Base-by-base conservation (phyloP, 1,140 invertebrate species). In the Drosophila tani region DNA sequence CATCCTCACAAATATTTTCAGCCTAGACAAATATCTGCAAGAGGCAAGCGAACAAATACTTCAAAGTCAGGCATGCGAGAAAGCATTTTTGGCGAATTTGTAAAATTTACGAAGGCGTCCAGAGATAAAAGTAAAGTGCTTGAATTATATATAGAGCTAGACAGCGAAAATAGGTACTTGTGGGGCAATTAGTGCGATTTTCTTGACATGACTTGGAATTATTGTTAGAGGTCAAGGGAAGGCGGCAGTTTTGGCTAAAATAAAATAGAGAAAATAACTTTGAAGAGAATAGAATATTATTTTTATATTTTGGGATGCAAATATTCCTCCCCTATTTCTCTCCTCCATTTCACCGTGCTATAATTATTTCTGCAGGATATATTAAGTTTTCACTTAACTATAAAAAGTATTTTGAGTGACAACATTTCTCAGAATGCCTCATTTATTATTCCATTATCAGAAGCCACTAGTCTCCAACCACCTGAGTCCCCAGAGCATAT, bases 21-120 rank as follows among this genome's bases (percentile, higher is more conserved):
- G 46, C 47, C 68, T 40, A 73, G 76, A 84, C 76, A 76, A 83
- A 83, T 83, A 70, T 71, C 51, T 60, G 56, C 35, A 11, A 70
- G 32, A 60, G 59, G 43, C 19, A 35, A 55, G 32, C 21, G 19
- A n/a, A 32, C 32, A 50, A 75, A 81, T 75, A 68, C 66, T 69
- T 64, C n/a, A 19, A 5, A 27, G 24, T 21, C 60, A 63, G 29
- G 56, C 77, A 70, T 76, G 70, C 66, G 66, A 46, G 51, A 83
- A 46, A 71, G 57, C 46, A 75, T 60, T 59, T 68, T 67, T 21
- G 38, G n/a, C n/a, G 15, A 35, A 60, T 43, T 62, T 45, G 66
- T 32, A 32, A 19, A 79, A 74, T 74, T 71, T 66, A 81, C 51
- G 49, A 38, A 45, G 46, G 51, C 19, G 41, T 32, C 14, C 27